Conservation (phyloP, 2,113 vertebrate species). For the Myotis lucifugus region DNA sequence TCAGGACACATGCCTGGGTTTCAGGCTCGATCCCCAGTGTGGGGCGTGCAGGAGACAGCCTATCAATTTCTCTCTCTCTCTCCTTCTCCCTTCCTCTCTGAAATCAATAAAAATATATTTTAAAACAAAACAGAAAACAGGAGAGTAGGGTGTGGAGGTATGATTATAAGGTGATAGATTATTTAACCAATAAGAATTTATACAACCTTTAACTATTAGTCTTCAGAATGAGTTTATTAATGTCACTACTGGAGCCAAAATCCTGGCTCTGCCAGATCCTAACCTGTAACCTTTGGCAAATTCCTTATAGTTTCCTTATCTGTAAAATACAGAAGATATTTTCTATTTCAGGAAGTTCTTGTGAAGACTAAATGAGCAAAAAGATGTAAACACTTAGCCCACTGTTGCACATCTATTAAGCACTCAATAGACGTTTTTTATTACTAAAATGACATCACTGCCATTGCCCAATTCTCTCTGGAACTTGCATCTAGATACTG, state of each 20-base stretch:
- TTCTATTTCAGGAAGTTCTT: not conserved
- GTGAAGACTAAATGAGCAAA: not conserved
- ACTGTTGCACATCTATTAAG: not conserved
- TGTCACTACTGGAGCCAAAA: not conserved
- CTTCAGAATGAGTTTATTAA: not conserved
- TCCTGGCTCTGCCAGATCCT: not conserved
- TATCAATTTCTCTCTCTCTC: too few species aligned
- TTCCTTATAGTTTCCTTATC: not conserved
- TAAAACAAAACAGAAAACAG: not conserved
- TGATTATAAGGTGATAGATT: not conserved
- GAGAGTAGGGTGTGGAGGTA: not conserved
- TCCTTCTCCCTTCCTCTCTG: too few species aligned
- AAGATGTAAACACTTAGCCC: not conserved
- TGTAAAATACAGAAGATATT: not conserved
- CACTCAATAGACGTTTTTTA: not conserved
- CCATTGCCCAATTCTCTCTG: not conserved
- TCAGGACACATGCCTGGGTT: too few species aligned
- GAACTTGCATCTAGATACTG: not conserved
- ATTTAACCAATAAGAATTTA: not conserved
- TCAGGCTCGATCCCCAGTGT: too few species aligned
- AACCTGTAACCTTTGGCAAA: not conserved
- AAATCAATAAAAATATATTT: too few species aligned
- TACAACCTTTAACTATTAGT: not conserved
- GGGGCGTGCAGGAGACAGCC: too few species aligned
- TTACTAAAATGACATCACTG: not conserved